Evolutionary conservation across 2,797 vertebrate genomes (phyloP).

Genomic region (Melanotaenia parkinsoni): DNA sequence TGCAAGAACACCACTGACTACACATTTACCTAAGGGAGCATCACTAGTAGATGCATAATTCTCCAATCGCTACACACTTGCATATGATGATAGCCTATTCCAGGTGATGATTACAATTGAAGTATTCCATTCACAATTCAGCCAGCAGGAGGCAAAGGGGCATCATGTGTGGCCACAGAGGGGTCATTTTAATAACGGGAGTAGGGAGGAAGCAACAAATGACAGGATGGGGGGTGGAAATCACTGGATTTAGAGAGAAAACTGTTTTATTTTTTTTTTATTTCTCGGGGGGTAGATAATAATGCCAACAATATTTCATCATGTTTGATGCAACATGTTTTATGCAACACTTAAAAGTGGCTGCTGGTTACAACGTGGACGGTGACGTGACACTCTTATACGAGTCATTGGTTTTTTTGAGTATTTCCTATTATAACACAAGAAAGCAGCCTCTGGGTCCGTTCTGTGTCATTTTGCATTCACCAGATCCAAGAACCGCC

Average conservation of each 20-base stretch:
- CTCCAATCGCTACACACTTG: slow-evolving; percentile 74
- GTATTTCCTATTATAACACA: slow-evolving; percentile 32
- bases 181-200: slow-evolving; percentile 77
- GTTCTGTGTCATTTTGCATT: slow-evolving; percentile 69
- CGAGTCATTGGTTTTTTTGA: slow-evolving; percentile 36
- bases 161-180: slow-evolving; percentile 71
- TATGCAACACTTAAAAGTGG: slow-evolving; percentile 39
- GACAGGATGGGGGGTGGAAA: slow-evolving; percentile 42
- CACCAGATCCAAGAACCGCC: slow-evolving; percentile 65
- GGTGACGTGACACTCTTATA: slow-evolving; percentile 41
- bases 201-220: slow-evolving; percentile 64
- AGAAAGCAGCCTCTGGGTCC: slow-evolving; percentile 55
- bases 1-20: slow-evolving; percentile 82
- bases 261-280: background rate
- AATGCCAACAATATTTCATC: slow-evolving; percentile 22
- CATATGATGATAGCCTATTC: slow-evolving; percentile 70
- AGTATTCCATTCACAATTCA: slow-evolving; percentile 84
- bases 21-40: slow-evolving; percentile 78
- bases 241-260: slow-evolving; percentile 19
- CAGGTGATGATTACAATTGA: slow-evolving; percentile 84
- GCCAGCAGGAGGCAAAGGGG: slow-evolving; percentile 81
- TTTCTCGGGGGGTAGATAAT: slow-evolving; percentile 5
- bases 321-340: slow-evolving; percentile 56
- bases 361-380: slow-evolving; percentile 9
- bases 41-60: slow-evolving; percentile 72